Evolutionary conservation across 2,113 vertebrate species (phyloP).

Genomic region (Otus sunia): DNA sequence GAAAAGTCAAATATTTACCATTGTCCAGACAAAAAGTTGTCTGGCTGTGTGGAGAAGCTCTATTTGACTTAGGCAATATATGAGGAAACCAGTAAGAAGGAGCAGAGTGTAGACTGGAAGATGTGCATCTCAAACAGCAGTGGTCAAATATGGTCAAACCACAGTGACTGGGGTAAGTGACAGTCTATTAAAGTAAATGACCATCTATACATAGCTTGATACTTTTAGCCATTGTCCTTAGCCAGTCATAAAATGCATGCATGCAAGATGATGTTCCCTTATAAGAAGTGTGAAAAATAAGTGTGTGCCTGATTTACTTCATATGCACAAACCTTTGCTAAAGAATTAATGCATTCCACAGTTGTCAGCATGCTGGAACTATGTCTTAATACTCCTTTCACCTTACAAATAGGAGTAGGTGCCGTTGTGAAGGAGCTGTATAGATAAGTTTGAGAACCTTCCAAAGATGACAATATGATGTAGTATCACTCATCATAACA

Average conservation of each 20-base stretch:
- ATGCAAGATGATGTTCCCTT: not conserved
- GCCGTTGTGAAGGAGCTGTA: not conserved
- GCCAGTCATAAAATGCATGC: not conserved
- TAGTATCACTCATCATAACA: not conserved
- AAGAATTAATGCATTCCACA: not conserved
- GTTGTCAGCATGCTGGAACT: not conserved
- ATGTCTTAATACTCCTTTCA: not conserved
- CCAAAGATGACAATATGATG: not conserved
- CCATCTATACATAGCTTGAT: not conserved
- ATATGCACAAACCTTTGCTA: not conserved
- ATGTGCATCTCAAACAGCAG: not conserved
- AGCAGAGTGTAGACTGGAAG: not conserved
- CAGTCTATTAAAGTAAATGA: not conserved
- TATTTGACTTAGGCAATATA: not conserved
- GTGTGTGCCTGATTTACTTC: not conserved
- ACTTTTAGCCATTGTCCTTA: not conserved
- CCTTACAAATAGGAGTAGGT: not conserved
- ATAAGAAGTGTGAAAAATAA: not conserved
- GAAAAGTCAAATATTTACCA: not conserved
- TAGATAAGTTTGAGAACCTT: not conserved
- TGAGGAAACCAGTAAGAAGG: not conserved
- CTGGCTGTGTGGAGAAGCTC: not conserved
- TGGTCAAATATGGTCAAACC: not conserved
- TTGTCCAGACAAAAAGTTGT: not conserved
- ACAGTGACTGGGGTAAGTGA: not conserved